Conservation (phyloP, 2,888 invertebrate species). For the Adineta ricciae region DNA sequence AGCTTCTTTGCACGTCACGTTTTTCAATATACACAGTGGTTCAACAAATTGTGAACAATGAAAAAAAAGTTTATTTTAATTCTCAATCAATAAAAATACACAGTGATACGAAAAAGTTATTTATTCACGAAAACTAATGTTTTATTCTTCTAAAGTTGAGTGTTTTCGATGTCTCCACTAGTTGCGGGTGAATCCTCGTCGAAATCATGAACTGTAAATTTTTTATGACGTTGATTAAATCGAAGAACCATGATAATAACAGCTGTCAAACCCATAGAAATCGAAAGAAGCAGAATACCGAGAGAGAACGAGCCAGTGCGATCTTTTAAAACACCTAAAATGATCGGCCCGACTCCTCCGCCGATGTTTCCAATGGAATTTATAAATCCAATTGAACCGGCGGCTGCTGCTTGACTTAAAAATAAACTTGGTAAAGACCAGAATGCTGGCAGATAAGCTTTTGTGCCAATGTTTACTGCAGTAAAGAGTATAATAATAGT, state of each 20-base stretch:
- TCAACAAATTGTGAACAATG: background rate
- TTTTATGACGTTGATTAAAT: background rate
- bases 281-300: background rate
- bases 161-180: background rate
- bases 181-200: too few relatives aligned
- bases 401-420: slow-evolving; percentile 4
- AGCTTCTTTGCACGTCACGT: background rate
- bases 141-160: too few relatives aligned
- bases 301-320: background rate
- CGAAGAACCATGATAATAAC: background rate
- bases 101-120: background rate
- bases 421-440: slow-evolving; percentile 22
- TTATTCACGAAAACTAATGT: too few relatives aligned
- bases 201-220: background rate
- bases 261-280: background rate
- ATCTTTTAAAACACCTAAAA: background rate
- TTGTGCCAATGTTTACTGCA: background rate
- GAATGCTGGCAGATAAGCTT: slow-evolving; percentile 16
- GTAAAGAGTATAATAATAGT: slow-evolving; percentile 5
- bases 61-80: background rate
- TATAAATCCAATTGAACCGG: slow-evolving; percentile 11
- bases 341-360: background rate
- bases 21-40: background rate
- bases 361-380: background rate
- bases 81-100: background rate